A percentile compares a stretch with the other conserved stretches of the same genome.
Conservation (phyloP, 2,797 vertebrate genomes). For the Hapalemur alaotrensis region DNA sequence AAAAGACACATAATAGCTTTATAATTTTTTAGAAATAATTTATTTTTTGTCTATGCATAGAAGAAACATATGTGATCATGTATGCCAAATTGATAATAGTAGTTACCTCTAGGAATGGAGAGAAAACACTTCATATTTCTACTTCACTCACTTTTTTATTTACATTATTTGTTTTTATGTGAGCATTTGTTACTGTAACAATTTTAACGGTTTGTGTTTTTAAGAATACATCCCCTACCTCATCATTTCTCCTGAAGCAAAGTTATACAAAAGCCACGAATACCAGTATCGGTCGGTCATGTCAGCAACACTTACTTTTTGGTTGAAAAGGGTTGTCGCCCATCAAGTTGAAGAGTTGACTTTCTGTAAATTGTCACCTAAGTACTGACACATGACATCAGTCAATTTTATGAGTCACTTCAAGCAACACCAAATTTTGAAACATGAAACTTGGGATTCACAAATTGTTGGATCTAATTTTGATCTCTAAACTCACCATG, state of each 20-base stretch:
- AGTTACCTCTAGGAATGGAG: background rate
- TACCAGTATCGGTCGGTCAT: background rate
- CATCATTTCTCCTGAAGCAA: background rate
- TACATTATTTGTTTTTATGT: slow-evolving; percentile 4
- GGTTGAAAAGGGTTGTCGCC: slow-evolving; percentile 54
- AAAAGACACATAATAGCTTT: background rate
- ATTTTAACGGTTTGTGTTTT: background rate
- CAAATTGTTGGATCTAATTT: slow-evolving; percentile 54
- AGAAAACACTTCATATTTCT: slow-evolving; percentile 31
- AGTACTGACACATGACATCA: slow-evolving; percentile 60
- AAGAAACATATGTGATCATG: background rate
- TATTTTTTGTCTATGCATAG: background rate
- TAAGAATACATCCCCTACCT: background rate
- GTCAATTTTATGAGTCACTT: slow-evolving; percentile 65
- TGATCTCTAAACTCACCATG: slow-evolving; percentile 60
- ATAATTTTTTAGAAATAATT: slow-evolving; percentile 24
- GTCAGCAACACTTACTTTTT: slow-evolving; percentile 59
- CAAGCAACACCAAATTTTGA: slow-evolving; percentile 56
- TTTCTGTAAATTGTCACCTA: slow-evolving; percentile 69
- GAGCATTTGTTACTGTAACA: slow-evolving; percentile 12
- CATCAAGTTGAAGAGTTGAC: slow-evolving; percentile 68
- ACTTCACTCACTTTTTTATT: background rate
- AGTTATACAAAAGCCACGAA: slow-evolving; percentile 11
- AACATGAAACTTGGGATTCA: slow-evolving; percentile 55
- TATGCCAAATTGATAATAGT: background rate